These are phyloP conservation scores for Antennarius striatus DNA, from an alignment of 2,113 vertebrate species.

Conservation along the genomic window DNA sequence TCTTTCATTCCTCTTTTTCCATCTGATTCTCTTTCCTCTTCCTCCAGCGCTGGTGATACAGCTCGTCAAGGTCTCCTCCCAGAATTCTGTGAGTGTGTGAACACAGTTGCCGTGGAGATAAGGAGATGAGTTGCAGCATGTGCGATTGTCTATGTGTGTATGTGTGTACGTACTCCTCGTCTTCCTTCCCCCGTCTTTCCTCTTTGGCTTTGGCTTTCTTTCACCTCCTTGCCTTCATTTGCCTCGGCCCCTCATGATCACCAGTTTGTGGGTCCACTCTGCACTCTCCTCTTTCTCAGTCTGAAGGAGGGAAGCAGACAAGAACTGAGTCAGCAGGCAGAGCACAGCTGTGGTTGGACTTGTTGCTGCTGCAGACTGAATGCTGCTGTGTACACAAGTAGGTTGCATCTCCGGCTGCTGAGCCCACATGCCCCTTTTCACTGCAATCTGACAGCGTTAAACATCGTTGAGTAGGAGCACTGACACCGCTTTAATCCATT, in stretches of 20 bases:
- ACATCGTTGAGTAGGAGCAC: neutral
- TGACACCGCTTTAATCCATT: neutral
- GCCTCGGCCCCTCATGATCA: conserved; percentile 64
- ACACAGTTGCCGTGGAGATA: conserved; percentile 73
- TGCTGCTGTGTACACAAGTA: conserved; percentile 40
- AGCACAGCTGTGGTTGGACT: conserved; percentile 18
- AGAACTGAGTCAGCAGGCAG: conserved; percentile 38
- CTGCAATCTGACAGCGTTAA: conserved; percentile 24
- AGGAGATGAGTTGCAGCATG: conserved; percentile 47
- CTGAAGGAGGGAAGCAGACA: conserved; percentile 49
- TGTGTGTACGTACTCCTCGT: conserved; percentile 47
- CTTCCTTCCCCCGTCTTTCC: conserved; percentile 14
- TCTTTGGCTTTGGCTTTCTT: conserved; percentile 44
- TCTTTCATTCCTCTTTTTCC: conserved; percentile 54
- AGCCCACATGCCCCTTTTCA: conserved; percentile 38
- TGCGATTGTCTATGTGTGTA: conserved; percentile 4
- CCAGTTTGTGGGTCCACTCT: conserved; percentile 29
- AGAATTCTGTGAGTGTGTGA: conserved; percentile 62
- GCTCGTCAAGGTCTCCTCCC: conserved; percentile 55
- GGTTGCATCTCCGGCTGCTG: conserved; percentile 38
- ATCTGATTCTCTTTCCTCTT: conserved; percentile 48
- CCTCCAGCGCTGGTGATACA: conserved; percentile 42
- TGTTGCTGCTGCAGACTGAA: conserved; percentile 38
- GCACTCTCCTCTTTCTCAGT: conserved; percentile 45
- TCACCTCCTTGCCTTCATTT: conserved; percentile 40